Evolutionary conservation across 1,140 invertebrate species (phyloP).

Genomic region (Aphelinus atriplicis): DNA sequence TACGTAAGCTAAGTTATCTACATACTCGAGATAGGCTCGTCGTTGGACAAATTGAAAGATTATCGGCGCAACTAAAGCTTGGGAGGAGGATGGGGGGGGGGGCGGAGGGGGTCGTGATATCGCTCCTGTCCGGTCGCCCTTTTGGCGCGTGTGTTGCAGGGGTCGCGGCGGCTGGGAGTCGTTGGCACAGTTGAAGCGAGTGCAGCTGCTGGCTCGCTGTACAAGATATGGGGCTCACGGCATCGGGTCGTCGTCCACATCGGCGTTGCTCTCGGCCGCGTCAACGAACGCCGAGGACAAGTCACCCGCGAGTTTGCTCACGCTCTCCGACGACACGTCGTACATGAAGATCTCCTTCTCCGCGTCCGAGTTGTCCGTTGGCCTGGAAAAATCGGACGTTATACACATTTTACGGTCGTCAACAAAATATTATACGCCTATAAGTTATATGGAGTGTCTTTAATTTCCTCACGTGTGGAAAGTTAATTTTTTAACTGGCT

Average conservation of each 20-base stretch:
- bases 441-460: no score
- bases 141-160: constrained; percentile 28
- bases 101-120: constrained; percentile 19
- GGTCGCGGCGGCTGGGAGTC: constrained; percentile 5
- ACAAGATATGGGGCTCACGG: not conserved
- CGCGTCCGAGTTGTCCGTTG: constrained; percentile 61
- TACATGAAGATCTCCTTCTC: constrained; percentile 88
- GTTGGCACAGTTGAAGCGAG: constrained; percentile 35
- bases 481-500: no score
- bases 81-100: no score
- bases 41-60: not conserved
- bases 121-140: not conserved
- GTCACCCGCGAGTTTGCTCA: constrained; percentile 77
- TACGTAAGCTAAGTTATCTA: not conserved
- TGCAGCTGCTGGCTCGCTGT: not conserved
- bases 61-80: constrained; percentile 13
- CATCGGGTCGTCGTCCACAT: constrained; percentile 60
- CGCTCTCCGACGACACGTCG: constrained; percentile 74
- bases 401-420: no score
- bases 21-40: not conserved
- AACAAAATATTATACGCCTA: no score
- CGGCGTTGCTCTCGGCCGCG: constrained; percentile 83
- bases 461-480: no score
- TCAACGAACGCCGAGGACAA: constrained; percentile 83
- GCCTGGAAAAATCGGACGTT: constrained; percentile 57